Conservation (phyloP, 1,140 invertebrate species). For the Proales similis region DNA sequence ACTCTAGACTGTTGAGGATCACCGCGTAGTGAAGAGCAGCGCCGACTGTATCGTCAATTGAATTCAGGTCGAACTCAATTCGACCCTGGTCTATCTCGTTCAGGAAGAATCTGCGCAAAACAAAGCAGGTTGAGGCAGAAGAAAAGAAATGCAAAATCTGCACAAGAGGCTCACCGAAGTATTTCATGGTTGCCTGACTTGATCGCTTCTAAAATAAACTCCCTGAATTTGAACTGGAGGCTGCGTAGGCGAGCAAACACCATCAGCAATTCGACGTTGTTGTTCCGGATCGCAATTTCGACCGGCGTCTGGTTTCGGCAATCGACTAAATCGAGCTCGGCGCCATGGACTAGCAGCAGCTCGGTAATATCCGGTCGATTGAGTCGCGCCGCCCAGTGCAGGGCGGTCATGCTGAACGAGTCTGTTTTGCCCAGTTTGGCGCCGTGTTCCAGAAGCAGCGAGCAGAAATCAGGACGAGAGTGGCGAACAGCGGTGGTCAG, state of each 20-base stretch:
- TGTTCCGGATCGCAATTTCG: slow-evolving; percentile 25
- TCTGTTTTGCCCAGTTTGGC: slow-evolving; percentile 33
- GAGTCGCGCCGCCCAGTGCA: slow-evolving; percentile 19
- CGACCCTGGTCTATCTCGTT: not conserved
- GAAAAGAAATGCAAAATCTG: not conserved
- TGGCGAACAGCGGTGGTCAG: slow-evolving; percentile 34
- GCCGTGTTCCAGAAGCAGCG: slow-evolving; percentile 1
- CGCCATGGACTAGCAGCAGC: slow-evolving; percentile 10
- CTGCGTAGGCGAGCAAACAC: slow-evolving; percentile 16
- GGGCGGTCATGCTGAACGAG: slow-evolving; percentile 30
- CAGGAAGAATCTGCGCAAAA: slow-evolving; percentile 8
- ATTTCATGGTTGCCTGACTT: slow-evolving; percentile 14
- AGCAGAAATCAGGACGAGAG: slow-evolving; percentile 2
- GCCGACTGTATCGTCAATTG: slow-evolving; percentile 25
- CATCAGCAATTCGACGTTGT: slow-evolving; percentile 16
- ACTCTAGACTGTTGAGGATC: slow-evolving; percentile 26
- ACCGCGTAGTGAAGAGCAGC: slow-evolving; percentile 24
- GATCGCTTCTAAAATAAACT: slow-evolving; percentile 14
- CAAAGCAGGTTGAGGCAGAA: not conserved
- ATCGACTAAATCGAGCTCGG: slow-evolving; percentile 15
- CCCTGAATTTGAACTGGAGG: not conserved
- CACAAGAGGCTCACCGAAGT: not conserved
- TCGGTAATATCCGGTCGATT: slow-evolving; percentile 19
- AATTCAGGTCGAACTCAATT: slow-evolving; percentile 25
- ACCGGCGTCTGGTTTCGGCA: slow-evolving; percentile 13